Evolutionary conservation across 1,140 invertebrate genomes (phyloP).

Genomic region (Artemia franciscana): DNA sequence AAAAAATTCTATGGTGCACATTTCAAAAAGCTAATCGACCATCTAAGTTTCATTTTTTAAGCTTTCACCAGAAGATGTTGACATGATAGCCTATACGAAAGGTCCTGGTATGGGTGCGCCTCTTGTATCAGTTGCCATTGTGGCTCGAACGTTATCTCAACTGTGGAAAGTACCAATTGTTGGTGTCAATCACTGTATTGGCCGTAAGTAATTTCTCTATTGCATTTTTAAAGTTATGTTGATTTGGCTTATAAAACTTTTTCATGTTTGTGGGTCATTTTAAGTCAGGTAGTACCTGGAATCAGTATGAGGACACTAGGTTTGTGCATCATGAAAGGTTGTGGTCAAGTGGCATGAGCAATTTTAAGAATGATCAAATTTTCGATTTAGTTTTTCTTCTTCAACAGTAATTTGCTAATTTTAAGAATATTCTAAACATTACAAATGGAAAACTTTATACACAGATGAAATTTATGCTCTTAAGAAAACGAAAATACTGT

Average conservation of each 20-base stretch:
- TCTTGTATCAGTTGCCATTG: slow-evolving; percentile 61
- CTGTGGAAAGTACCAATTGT: slow-evolving; percentile 89
- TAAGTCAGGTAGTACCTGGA: neutral
- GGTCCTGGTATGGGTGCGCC: slow-evolving; percentile 97
- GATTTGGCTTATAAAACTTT: neutral
- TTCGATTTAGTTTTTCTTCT: no score
- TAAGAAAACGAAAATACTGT: no score
- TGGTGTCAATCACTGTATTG: slow-evolving; percentile 94
- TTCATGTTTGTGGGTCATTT: neutral
- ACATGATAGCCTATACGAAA: slow-evolving; percentile 90
- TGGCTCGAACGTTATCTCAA: slow-evolving; percentile 78
- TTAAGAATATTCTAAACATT: no score
- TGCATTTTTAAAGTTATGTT: neutral
- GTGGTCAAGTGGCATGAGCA: slow-evolving; percentile 1
- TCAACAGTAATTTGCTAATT: no score
- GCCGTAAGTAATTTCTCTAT: slow-evolving; percentile 35
- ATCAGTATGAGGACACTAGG: neutral
- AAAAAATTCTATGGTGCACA: no score
- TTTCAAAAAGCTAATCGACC: no score
- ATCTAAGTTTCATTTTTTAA: no score
- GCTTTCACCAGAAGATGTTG: slow-evolving; percentile 46
- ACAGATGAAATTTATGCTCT: no score
- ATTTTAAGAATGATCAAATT: no score
- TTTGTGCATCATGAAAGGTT: neutral
- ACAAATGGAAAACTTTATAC: no score